Evolutionary conservation across 1,140 invertebrate species (phyloP).

Genomic region (Dinothrombium tinctorium): DNA sequence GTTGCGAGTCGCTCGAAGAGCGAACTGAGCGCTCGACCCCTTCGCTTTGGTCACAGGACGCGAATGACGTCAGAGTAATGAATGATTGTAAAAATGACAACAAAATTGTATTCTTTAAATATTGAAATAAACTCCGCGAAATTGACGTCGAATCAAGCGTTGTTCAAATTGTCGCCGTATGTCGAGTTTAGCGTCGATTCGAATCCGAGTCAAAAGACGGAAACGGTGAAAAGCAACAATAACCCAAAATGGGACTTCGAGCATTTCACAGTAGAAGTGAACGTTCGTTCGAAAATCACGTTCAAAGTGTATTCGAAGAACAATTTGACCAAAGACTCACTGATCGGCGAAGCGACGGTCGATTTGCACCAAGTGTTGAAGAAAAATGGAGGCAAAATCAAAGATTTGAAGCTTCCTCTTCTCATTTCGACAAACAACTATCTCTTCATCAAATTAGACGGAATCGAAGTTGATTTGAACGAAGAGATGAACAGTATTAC

Average conservation of each 20-base stretch:
- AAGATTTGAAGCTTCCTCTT: conserved; percentile 12
- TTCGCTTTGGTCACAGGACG: too few species aligned
- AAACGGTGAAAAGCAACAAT: conserved; percentile 62
- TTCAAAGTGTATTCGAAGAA: conserved; percentile 69
- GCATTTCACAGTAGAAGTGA: conserved; percentile 67
- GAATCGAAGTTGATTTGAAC: conserved; percentile 14
- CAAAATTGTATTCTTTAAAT: too few species aligned
- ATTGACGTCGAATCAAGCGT: conserved; percentile 15
- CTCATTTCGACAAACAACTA: conserved; percentile 6
- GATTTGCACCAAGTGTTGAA: conserved; percentile 51
- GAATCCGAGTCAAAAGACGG: conserved; percentile 52
- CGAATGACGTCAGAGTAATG: too few species aligned
- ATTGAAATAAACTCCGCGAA: conserved; percentile 14
- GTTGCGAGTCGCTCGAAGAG: too few species aligned
- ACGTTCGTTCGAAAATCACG: conserved; percentile 55
- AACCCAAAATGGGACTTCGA: conserved; percentile 94
- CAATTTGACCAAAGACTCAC: conserved; percentile 62
- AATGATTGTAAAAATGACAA: too few species aligned
- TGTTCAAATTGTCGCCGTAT: conserved; percentile 59
- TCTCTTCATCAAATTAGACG: conserved; percentile 15
- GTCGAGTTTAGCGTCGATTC: conserved; percentile 70
- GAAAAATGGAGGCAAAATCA: conserved; percentile 60
- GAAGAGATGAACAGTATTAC: conserved; percentile 3
- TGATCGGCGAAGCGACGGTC: conserved; percentile 57
- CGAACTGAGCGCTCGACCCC: too few species aligned